Evolutionary conservation across 2,797 vertebrate genomes (phyloP).

Genomic region (Tragopan temminckii): DNA sequence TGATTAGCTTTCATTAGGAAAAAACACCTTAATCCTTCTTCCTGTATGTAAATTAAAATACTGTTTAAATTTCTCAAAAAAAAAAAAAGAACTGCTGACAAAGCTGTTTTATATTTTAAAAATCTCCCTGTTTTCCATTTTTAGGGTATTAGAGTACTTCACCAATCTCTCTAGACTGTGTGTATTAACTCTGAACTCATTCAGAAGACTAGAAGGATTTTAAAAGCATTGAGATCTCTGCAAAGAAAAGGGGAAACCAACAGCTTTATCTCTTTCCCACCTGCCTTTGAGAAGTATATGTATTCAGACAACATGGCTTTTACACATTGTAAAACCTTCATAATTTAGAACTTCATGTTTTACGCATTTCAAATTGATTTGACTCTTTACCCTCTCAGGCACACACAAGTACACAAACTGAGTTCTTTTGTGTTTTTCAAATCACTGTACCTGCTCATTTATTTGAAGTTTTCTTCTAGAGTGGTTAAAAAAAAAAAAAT

Average conservation of each 20-base stretch:
- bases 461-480: not conserved
- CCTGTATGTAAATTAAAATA: no score
- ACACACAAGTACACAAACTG: not conserved
- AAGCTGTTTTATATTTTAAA: conserved; percentile 39
- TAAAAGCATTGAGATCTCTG: conserved; percentile 37
- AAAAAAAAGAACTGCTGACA: conserved; percentile 51
- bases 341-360: conserved; percentile 40
- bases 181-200: conserved; percentile 49
- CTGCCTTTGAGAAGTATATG: conserved; percentile 48
- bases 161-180: conserved; percentile 21
- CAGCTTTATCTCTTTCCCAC: conserved; percentile 69
- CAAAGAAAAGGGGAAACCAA: conserved; percentile 1
- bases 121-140: not conserved
- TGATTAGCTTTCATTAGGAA: not conserved
- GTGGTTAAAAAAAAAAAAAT: conserved; percentile 7
- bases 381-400: not conserved
- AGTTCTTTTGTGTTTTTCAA: conserved; percentile 4
- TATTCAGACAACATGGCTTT: not conserved
- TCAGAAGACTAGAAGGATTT: conserved; percentile 30
- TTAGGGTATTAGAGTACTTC: conserved; percentile 14
- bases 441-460: not conserved
- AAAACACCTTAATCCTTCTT: no score
- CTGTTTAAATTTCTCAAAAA: not conserved
- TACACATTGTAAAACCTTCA: conserved; percentile 35
- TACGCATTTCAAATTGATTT: conserved; percentile 58